Evolutionary conservation across 1,140 invertebrate species (phyloP), one percentile per base, ranked within the genome.

Genomic region (Steinernema feltiae): DNA sequence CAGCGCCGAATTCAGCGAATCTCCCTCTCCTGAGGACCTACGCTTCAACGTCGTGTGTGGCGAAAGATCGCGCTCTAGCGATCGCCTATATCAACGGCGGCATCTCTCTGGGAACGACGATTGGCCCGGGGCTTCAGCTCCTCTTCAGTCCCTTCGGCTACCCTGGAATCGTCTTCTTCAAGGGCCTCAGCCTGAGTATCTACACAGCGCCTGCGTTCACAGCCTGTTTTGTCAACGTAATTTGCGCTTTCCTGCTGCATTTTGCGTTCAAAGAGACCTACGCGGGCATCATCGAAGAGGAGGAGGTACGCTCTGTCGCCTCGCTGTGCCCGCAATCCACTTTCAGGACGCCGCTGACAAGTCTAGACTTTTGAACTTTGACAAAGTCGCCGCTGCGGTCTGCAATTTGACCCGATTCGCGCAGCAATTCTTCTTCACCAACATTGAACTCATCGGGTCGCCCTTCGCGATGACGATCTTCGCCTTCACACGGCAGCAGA

Each of bases 41-140:
- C 76, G 82, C 86, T 0, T 82, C 87, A 17, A 84, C 83, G 1
- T 86, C 87, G 0, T 87, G 86, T 12, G 85, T 80, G 12, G 3
- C 85, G 7, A 77, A 75, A 30, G 87, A 88, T 72, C 78, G 87
- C 46, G 87, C 87, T n/a, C 70, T 76, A 46, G 82, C 84, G 3
- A 86, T 88, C 79, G 86, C 87, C 0, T 88, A 84, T 73, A 81
- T 88, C 74, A 87, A 87, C 31, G 87, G 87, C 30, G 87, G 79
- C 71, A 87, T 88, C 77, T 85, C 87, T 12, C 30, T 88, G 3
- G 88, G 88, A 0, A 88, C 86, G 63, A 87, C 87, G 21, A 76
- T 88, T 69, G 88, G 88, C 71, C 85, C 86, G 0, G 18, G 27
- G 31, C 30, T 29, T 74, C 35, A 0, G 29, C 2, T 35, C 3